Evolutionary conservation across 2,797 vertebrate genomes (phyloP), one percentile per base, ranked within the genome.

Genomic region (Moxostoma hubbsi): DNA sequence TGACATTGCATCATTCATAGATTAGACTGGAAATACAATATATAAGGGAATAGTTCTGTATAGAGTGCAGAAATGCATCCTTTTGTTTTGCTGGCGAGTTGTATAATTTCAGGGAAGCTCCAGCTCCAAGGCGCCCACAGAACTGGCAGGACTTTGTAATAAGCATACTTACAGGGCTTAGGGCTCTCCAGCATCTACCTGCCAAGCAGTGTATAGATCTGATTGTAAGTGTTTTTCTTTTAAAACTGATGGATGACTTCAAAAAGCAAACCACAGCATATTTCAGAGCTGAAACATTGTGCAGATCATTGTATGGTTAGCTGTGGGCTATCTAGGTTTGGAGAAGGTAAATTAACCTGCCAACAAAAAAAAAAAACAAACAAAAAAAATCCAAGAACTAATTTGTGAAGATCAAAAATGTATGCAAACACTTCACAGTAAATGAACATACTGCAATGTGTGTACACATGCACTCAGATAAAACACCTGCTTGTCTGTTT

Each of bases 1-100:
- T 69, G 45, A 9, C 43, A 72, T 79, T 72, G 68, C 77, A 55
- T 79, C 61, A 79, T 49, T 6, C 57, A 61, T 51, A 13, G 57
- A 78, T 62, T 66, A 57, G 49, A 16, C n/a, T 6, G 7, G 46
- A 55, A 43, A 36, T 3, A 36, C 36, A 4, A 24, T 51, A 71
- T 16, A 49, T 43, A 5, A 54, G 45, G 68, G 51, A 72, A 64
- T 54, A 62, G 16, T 47, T 15, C 5, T 2, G n/a, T 46, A 63
- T 16, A 3, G 9, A 50, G 45, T 49, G 75, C 54, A 77, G 45
- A 55, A 65, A 67, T 50, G 53, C 63, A 57, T 36, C 36, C 36
- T 36, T 76, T 76, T 6, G 9, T 59, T 18, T 58, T 61, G 36
- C n/a, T 51, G 69, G 65, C 18, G 9, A 55, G 43, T 65, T 75